phyloP scores from a whole-genome alignment of 2,797 vertebrate genomes.

The Cyprinella venusta region DNA sequence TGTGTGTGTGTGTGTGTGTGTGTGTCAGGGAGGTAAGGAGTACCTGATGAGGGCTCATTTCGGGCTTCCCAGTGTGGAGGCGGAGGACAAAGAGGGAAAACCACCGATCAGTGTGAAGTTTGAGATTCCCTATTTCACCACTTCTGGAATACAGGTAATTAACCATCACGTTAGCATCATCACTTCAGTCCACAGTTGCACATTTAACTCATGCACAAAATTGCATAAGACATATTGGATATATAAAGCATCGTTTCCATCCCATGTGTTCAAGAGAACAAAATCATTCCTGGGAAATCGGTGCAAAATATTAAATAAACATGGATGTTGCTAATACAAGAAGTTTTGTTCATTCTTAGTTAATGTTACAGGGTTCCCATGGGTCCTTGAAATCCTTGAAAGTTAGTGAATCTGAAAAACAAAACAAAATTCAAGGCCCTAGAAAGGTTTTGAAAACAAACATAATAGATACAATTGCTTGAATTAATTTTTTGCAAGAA shows the following conservation, averaged over 20 bases:
- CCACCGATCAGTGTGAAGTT: conserved; percentile 98
- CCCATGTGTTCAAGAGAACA: not conserved
- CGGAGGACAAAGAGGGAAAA: conserved; percentile 98
- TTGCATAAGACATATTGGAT: not conserved
- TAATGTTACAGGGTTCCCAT: no score
- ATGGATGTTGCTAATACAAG: not conserved
- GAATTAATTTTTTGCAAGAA: no score
- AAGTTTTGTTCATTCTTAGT: no score
- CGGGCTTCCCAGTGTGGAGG: conserved; percentile 95
- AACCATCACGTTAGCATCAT: not conserved
- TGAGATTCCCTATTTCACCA: conserved; percentile 99
- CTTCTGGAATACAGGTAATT: conserved; percentile 95
- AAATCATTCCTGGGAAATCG: not conserved
- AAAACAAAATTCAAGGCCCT: no score
- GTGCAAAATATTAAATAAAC: not conserved
- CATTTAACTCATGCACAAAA: not conserved
- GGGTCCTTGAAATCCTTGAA: no score
- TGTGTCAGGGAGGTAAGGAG: conserved; percentile 92
- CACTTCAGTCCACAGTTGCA: not conserved
- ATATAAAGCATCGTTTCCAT: not conserved
- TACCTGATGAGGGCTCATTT: conserved; percentile 99
- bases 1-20: conserved; percentile 63
- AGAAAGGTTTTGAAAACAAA: no score
- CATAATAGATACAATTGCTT: no score
- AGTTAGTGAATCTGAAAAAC: no score